Evolutionary conservation across 1,140 invertebrate genomes (phyloP).

Genomic region (Heliconius hermathena): DNA sequence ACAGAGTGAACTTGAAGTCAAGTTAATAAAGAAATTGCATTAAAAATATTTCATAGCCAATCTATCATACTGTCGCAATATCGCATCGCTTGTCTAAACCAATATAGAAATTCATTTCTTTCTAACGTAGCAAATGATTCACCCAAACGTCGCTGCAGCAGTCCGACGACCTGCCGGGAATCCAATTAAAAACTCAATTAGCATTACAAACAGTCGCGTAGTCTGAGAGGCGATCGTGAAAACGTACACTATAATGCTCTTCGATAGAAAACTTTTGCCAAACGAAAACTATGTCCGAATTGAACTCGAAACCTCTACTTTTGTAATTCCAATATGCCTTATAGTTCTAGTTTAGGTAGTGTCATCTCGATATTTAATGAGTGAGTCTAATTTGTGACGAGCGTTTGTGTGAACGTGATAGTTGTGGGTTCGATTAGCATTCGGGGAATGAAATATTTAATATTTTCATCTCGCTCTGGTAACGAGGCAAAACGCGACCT

Average conservation of each 20-base stretch:
- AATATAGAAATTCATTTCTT: conserved; percentile 1
- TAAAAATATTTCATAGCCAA: too few relatives aligned
- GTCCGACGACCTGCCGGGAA: conserved; percentile 16
- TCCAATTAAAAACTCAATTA: conserved; percentile 32
- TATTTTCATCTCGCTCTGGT: too few relatives aligned
- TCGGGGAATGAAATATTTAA: too few relatives aligned
- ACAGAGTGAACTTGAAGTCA: too few relatives aligned
- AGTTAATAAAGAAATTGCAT: too few relatives aligned
- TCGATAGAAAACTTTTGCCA: not conserved
- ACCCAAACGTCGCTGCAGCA: not conserved
- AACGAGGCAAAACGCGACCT: too few relatives aligned
- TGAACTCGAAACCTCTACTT: not conserved
- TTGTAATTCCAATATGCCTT: not conserved
- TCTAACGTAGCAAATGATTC: not conserved
- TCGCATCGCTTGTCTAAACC: not conserved
- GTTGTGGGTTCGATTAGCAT: too few relatives aligned
- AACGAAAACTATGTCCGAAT: not conserved
- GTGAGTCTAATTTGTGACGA: too few relatives aligned
- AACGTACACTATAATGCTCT: not conserved
- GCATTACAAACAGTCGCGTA: conserved; percentile 16
- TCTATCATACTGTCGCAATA: not conserved
- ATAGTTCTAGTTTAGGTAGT: not conserved
- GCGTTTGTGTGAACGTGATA: too few relatives aligned
- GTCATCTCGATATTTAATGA: not conserved
- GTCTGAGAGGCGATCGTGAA: not conserved